These are phyloP conservation scores for Anticlea derivata DNA, from an alignment of 2,888 invertebrate genomes.

Conservation along the genomic window DNA sequence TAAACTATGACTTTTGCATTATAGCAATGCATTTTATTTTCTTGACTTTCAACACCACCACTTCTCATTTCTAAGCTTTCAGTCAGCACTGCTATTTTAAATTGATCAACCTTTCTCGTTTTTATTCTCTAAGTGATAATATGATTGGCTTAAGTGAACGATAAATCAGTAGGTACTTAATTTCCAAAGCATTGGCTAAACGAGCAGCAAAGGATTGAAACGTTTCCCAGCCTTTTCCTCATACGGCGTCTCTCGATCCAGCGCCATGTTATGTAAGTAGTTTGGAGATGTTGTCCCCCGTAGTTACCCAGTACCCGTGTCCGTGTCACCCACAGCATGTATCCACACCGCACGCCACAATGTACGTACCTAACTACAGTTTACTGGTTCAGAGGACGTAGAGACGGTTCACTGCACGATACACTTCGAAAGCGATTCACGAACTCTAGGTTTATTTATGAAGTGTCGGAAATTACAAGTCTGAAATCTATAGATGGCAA, in stretches of 20 bases:
- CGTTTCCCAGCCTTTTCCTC: constrained; percentile 25
- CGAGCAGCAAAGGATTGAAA: constrained; percentile 19
- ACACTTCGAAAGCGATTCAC: constrained; percentile 28
- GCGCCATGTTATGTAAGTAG: constrained; percentile 64
- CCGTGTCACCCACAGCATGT: constrained; percentile 52
- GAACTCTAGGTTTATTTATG: constrained; percentile 10
- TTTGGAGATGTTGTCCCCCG: constrained; percentile 66
- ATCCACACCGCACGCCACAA: constrained; percentile 49
- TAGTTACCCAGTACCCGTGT: constrained; percentile 51
- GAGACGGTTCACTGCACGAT: constrained; percentile 26
- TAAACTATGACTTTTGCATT: too few relatives aligned
- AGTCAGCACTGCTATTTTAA: not conserved
- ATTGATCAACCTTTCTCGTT: too few relatives aligned
- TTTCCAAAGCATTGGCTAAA: constrained; percentile 10
- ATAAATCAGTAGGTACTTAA: constrained; percentile 9
- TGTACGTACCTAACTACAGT: constrained; percentile 15
- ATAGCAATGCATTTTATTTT: too few relatives aligned
- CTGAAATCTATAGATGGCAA: not conserved
- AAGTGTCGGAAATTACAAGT: too few relatives aligned
- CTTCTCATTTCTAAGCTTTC: too few relatives aligned
- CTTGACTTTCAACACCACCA: too few relatives aligned
- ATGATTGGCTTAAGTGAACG: not conserved
- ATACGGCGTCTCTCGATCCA: constrained; percentile 18
- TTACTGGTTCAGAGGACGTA: constrained; percentile 14
- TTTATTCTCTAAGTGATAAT: too few relatives aligned